Base-by-base conservation (phyloP, 2,113 vertebrate species). In the Xiphophorus couchianus region DNA sequence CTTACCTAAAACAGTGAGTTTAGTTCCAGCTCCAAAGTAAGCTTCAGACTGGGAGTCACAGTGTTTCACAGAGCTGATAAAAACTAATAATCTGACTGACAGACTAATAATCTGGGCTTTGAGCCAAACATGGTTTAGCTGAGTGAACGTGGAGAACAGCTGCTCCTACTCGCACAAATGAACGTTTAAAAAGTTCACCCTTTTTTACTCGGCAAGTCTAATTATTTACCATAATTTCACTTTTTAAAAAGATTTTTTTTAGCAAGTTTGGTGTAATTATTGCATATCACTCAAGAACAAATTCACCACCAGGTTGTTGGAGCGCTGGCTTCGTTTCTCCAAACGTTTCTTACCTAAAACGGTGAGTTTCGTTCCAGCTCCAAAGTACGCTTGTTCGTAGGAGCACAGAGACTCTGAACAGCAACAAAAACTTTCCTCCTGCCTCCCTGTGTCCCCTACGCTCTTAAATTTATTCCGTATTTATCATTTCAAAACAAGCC, bases 341-440 rank as follows among this genome's bases (percentile, higher is more conserved):
- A 33, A 80, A 30, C 14, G 62, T 76, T 84, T 87, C 91, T 93
- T 90, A 93, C 92, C 91, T 87, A 93, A 86, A 17, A 88, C 84
- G n/a, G 73, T 76, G 22, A 84, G 77, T 81, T 74, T 94, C 15
- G 91, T 93, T 73, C 92, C 92, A 58, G 82, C 69, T 82, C 84
- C 88, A 73, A 89, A 94, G 62, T 80, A 70, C 73, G 83, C 88
- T 27, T 85, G 81, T 0, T 1, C 19, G 74, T 69, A 70, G 0
- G 90, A 91, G 30, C 93, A 93, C 93, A 87, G 88, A 84, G 88
- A 42, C 29, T n/a, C 37, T 30, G 9, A 3, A 31, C 81, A 42
- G 77, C 58, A 13, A 83, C 84, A 91, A 84, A 91, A 92, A 28
- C 74, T 44, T 51, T 39, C 37, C 66, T 69, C 0, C 13, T 51